Conservation (phyloP, 2,888 invertebrate species). For the Oxycera nigricornis region DNA sequence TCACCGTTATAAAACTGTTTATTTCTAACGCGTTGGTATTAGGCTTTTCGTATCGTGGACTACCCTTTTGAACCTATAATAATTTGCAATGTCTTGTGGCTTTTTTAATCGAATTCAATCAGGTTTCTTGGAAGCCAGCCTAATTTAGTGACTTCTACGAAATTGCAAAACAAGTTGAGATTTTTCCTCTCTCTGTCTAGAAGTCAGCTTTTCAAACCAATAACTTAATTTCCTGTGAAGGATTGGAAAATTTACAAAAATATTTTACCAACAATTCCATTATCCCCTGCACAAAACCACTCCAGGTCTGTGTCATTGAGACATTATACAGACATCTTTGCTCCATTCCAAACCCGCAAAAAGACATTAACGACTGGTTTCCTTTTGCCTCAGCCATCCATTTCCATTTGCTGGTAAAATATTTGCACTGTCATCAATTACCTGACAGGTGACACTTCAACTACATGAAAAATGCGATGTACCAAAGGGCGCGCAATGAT, state of each 20-base stretch:
- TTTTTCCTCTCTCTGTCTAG: background rate
- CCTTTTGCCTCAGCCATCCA: background rate
- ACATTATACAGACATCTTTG: background rate
- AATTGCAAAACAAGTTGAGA: background rate
- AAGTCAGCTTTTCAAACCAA: background rate
- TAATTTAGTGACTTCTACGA: too few species aligned
- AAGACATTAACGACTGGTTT: background rate
- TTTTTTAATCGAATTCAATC: too few species aligned
- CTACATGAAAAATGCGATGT: constrained; percentile 34
- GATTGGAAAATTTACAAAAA: background rate
- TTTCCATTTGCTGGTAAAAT: background rate
- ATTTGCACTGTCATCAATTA: constrained; percentile 38
- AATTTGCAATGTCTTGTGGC: too few species aligned
- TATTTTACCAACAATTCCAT: background rate
- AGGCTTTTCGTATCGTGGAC: too few species aligned
- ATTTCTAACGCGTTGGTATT: too few species aligned
- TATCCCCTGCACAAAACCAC: background rate
- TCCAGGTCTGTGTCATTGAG: background rate
- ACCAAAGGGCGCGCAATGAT: background rate
- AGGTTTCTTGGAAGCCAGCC: too few species aligned
- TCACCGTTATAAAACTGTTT: too few species aligned
- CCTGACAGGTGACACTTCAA: constrained; percentile 37
- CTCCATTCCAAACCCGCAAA: background rate
- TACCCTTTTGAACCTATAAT: too few species aligned
- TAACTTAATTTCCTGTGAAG: too few species aligned